Conservation (phyloP, 2,888 invertebrate genomes). For the Orchesella flavescens region DNA sequence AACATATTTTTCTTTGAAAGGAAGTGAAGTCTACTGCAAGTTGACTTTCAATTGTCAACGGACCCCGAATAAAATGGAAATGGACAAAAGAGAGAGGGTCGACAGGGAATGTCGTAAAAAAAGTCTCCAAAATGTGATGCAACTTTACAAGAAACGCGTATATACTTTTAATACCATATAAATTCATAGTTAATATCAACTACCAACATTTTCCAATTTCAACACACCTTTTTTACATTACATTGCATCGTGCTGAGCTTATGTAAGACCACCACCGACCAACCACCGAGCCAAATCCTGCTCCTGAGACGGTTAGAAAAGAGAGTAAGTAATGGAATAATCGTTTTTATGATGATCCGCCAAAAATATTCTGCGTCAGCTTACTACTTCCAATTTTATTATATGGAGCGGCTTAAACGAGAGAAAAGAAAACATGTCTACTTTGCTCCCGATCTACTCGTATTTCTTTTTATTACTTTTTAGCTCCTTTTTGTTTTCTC, state of each 20-base stretch:
- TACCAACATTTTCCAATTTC: constrained; percentile 9
- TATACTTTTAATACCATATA: no score
- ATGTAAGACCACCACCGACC: background rate
- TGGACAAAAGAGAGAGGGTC: background rate
- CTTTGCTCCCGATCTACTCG: background rate
- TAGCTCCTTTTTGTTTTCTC: no score
- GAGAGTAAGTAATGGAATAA: constrained; percentile 45
- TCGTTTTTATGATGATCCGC: constrained; percentile 57
- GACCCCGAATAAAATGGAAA: background rate
- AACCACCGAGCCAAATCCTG: background rate
- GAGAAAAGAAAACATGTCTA: background rate
- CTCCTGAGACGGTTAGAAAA: constrained; percentile 23
- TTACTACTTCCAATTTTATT: background rate
- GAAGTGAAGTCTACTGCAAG: no score
- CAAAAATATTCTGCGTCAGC: background rate
- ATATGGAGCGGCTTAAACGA: background rate
- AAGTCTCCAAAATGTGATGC: background rate
- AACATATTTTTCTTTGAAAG: no score
- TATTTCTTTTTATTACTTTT: background rate
- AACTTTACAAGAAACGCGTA: background rate
- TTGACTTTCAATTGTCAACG: no score
- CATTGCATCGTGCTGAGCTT: background rate
- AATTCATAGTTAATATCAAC: no score
- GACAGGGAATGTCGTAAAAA: constrained; percentile 8
- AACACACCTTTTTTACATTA: background rate